phyloP scores from a whole-genome alignment of 2,113 vertebrate genomes.

The Percopsis transmontana region DNA sequence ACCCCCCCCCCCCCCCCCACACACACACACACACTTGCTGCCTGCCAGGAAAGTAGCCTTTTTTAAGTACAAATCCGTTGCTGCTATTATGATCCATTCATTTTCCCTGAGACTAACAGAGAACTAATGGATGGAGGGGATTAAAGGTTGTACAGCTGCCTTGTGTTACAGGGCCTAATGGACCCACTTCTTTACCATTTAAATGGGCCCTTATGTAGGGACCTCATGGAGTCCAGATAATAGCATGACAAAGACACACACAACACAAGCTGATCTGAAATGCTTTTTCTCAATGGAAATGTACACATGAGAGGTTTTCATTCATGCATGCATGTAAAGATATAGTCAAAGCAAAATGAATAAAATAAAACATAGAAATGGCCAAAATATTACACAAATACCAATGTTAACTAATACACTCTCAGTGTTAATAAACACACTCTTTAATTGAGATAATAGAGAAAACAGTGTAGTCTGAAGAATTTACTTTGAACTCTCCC shows the following conservation, averaged over 20 bases:
- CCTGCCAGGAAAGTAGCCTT: constrained; percentile 39
- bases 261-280: background rate
- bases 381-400: too few relatives aligned
- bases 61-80: constrained; percentile 49
- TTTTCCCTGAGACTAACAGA: constrained; percentile 37
- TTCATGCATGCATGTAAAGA: background rate
- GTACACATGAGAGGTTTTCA: background rate
- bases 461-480: too few relatives aligned
- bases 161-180: background rate
- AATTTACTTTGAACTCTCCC: too few relatives aligned
- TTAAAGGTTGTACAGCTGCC: constrained; percentile 7
- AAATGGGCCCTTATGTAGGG: constrained; percentile 8
- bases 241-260: constrained; percentile 7
- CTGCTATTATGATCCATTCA: constrained; percentile 46
- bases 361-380: too few relatives aligned
- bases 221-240: constrained; percentile 8
- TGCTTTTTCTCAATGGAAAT: background rate
- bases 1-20: background rate
- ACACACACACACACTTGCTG: too few relatives aligned
- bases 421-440: too few relatives aligned
- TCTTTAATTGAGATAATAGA: too few relatives aligned
- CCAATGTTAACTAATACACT: too few relatives aligned
- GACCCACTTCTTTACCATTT: constrained; percentile 22
- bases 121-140: constrained; percentile 36
- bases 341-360: too few relatives aligned